Evolutionary conservation across 2,113 vertebrate species (phyloP).

Genomic region (Eclectus roratus): DNA sequence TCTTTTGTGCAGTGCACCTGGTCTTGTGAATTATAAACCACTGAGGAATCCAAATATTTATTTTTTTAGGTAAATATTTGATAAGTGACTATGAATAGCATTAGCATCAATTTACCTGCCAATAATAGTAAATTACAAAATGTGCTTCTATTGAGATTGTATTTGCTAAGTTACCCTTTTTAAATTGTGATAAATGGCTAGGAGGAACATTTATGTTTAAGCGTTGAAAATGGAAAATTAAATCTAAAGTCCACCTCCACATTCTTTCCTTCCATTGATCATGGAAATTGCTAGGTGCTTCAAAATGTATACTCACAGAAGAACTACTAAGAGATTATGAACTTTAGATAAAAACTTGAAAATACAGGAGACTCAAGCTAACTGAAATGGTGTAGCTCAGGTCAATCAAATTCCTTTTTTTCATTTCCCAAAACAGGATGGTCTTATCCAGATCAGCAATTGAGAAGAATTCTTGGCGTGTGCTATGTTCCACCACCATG

Average conservation of each 20-base stretch:
- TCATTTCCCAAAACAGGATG: not conserved
- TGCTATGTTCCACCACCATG: not conserved
- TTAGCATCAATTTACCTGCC: not conserved
- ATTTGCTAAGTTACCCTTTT: not conserved
- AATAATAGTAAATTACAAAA: not conserved
- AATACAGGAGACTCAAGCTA: not conserved
- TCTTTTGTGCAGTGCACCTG: not conserved
- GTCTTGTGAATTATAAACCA: not conserved
- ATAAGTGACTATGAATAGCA: not conserved
- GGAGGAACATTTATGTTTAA: not conserved
- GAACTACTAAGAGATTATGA: not conserved
- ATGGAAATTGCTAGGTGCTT: not conserved
- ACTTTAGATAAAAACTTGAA: not conserved
- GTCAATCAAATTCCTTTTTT: not conserved
- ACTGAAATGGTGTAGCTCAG: not conserved
- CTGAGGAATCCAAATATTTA: not conserved
- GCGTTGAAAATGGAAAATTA: not conserved
- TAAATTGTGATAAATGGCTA: not conserved
- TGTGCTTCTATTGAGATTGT: not conserved
- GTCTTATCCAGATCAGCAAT: not conserved
- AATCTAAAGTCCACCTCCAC: not conserved
- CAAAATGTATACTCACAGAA: not conserved
- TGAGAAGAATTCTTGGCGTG: not conserved
- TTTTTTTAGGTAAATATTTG: slow-evolving; percentile 29
- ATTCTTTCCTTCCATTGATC: not conserved